Percentiles rank a stretch among this genome's conserved stretches.
Evolutionary conservation across 2,797 vertebrate genomes (phyloP).

Genomic region (Pseudotriccus pelzelni): DNA sequence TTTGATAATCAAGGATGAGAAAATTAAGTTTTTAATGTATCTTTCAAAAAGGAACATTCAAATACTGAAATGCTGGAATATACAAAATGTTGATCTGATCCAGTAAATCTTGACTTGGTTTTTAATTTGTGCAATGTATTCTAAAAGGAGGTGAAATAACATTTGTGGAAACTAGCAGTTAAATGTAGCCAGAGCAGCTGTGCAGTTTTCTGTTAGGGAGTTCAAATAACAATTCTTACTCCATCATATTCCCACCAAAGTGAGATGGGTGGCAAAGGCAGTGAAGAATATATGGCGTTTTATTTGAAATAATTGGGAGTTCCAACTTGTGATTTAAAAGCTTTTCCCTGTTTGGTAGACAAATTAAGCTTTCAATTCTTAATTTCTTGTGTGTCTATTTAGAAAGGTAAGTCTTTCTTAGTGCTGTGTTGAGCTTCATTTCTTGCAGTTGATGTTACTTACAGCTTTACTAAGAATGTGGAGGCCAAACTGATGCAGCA

Average conservation of each 20-base stretch:
- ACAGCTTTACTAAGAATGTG: background rate
- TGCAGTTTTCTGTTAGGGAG: background rate
- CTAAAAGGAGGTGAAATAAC: background rate
- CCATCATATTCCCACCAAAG: accelerated
- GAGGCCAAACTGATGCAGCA: background rate
- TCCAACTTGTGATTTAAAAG: background rate
- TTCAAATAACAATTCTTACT: background rate
- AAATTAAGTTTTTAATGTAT: background rate
- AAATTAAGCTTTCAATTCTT: background rate
- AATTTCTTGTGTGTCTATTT: background rate
- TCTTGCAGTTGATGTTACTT: background rate
- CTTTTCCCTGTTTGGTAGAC: background rate
- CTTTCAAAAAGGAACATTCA: background rate
- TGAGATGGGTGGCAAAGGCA: background rate
- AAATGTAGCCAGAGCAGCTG: background rate
- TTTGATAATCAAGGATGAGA: background rate
- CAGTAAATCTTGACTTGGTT: background rate
- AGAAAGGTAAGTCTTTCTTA: background rate
- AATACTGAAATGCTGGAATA: background rate
- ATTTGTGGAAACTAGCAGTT: background rate
- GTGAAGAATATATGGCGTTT: background rate
- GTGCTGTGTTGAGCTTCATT: background rate
- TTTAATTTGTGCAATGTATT: background rate
- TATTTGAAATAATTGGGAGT: background rate
- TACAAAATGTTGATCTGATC: background rate